These are phyloP conservation scores for Acleris holmiana DNA, from an alignment of 2,888 invertebrate species.

Conservation along the genomic window DNA sequence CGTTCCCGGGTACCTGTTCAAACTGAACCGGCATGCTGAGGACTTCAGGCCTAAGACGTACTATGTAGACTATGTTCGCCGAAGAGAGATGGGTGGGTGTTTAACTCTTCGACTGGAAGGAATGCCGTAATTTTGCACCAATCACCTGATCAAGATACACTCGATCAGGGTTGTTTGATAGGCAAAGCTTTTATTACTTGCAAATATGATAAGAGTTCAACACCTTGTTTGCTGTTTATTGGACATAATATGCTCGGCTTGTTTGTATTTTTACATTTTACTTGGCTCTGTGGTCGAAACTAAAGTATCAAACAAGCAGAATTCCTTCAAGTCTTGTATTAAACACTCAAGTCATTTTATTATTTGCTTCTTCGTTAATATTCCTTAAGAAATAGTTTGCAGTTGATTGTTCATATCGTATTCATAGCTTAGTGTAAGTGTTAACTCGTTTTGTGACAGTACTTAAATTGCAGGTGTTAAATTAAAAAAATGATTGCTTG, in stretches of 20 bases:
- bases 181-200: constrained; percentile 44
- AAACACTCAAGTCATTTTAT: constrained; percentile 73
- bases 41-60: constrained; percentile 80
- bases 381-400: constrained; percentile 41
- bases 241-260: constrained; percentile 49
- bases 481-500: constrained; percentile 34
- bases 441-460: constrained; percentile 22
- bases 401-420: constrained; percentile 25
- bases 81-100: constrained; percentile 82
- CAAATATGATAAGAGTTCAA: constrained; percentile 41
- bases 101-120: constrained; percentile 77
- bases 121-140: constrained; percentile 61
- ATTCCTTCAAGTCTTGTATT: constrained; percentile 75
- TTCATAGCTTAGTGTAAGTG: constrained; percentile 26
- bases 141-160: constrained; percentile 36
- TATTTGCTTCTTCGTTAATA: constrained; percentile 61
- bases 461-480: constrained; percentile 24
- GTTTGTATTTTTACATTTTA: constrained; percentile 19
- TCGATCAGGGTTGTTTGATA: constrained; percentile 30
- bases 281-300: constrained; percentile 15
- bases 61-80: constrained; percentile 82
- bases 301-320: constrained; percentile 47
- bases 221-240: constrained; percentile 53
- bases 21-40: constrained; percentile 73
- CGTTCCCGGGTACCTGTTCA: constrained; percentile 78